These are phyloP conservation scores for Galago senegalensis DNA, from an alignment of 2,797 vertebrate genomes.

Conservation along the genomic window DNA sequence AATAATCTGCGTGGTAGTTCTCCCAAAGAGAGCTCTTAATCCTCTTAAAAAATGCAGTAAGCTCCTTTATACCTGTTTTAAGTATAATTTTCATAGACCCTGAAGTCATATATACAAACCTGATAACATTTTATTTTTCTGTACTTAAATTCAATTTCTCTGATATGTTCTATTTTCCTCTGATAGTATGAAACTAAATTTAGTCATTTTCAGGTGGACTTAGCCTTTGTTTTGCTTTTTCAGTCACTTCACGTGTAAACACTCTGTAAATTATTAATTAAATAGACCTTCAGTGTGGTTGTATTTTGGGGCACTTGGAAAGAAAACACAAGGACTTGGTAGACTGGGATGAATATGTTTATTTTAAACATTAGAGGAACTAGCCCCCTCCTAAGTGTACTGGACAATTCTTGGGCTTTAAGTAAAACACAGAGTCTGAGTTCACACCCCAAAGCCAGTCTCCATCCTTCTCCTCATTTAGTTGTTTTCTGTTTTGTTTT, in stretches of 20 bases:
- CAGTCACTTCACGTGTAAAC: neutral
- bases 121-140: slow-evolving; percentile 36
- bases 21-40: slow-evolving; percentile 21
- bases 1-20: neutral
- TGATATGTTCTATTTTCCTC: neutral
- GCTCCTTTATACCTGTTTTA: neutral
- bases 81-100: slow-evolving; percentile 7
- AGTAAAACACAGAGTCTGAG: neutral
- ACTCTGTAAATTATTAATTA: neutral
- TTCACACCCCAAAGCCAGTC: neutral
- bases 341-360: neutral
- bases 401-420: neutral
- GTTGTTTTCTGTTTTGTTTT: too few relatives aligned
- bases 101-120: neutral
- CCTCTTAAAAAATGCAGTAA: neutral
- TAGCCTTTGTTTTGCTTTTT: neutral
- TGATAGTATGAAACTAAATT: neutral
- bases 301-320: neutral
- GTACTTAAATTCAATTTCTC: neutral
- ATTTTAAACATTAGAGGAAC: slow-evolving; percentile 7
- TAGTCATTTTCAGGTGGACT: neutral
- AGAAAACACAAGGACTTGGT: neutral
- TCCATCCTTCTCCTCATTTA: neutral
- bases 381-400: neutral
- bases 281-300: neutral